These are phyloP conservation scores for Drosophila murphyi DNA, from an alignment of 1,140 invertebrate genomes.

Conservation along the genomic window DNA sequence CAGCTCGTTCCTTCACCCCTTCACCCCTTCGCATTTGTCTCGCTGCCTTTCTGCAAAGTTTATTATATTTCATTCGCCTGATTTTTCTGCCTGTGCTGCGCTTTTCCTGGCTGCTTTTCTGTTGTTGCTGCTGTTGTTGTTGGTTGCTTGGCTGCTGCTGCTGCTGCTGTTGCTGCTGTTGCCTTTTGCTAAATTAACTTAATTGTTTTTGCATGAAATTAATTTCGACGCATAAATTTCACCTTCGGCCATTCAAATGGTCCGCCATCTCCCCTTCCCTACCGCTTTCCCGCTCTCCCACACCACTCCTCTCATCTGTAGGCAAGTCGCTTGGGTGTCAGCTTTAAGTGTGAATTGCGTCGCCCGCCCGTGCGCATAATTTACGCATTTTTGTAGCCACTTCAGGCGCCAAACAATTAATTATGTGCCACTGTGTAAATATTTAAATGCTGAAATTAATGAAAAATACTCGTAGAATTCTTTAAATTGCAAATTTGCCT, in stretches of 20 bases:
- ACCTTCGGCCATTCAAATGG: conserved; percentile 56
- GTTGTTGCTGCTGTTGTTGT: not conserved
- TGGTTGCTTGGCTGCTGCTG: not conserved
- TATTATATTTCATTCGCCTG: conserved; percentile 81
- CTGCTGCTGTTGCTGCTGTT: conserved; percentile 7
- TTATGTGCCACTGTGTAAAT: conserved; percentile 76
- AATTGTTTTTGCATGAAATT: conserved; percentile 83
- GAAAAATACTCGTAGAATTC: conserved; percentile 68
- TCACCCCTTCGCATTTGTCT: not conserved
- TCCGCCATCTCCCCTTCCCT: not conserved
- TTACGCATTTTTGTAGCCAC: conserved; percentile 75
- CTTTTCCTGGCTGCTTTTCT: conserved; percentile 44
- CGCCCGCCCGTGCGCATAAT: conserved; percentile 69
- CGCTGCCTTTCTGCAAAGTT: conserved; percentile 54
- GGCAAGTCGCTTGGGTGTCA: conserved; percentile 50
- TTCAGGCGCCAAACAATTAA: conserved; percentile 68
- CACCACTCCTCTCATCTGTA: conserved; percentile 6
- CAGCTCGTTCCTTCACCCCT: conserved; percentile 30
- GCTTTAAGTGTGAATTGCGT: conserved; percentile 78
- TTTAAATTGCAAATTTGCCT: conserved; percentile 59
- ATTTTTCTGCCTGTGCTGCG: conserved; percentile 71
- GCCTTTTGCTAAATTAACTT: conserved; percentile 82
- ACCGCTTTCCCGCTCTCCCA: not conserved
- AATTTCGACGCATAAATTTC: conserved; percentile 81
- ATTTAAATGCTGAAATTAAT: conserved; percentile 81